Conservation (phyloP, 2,113 vertebrate species). For the Microcebus tavaratra region DNA sequence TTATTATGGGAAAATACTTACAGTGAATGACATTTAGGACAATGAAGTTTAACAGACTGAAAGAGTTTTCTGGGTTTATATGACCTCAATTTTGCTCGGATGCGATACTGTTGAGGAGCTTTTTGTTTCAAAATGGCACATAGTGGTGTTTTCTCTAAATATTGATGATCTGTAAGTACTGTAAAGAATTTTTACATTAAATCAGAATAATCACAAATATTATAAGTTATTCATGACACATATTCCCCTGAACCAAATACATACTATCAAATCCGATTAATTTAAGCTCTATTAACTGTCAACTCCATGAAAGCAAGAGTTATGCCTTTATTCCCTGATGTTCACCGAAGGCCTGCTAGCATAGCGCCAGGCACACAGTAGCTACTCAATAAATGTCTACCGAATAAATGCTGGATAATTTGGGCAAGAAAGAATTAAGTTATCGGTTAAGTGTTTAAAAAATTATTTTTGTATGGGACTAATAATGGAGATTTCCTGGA, state of each 20-base stretch:
- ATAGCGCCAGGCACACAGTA: neutral
- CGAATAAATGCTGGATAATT: neutral
- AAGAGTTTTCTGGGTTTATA: conserved; percentile 90
- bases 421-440: neutral
- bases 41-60: conserved; percentile 94
- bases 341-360: neutral
- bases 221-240: neutral
- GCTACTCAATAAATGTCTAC: neutral
- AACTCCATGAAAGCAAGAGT: neutral
- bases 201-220: neutral
- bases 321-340: neutral
- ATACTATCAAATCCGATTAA: neutral
- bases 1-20: conserved; percentile 83
- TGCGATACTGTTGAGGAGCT: conserved; percentile 86
- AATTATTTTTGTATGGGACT: neutral
- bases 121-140: conserved; percentile 83
- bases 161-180: conserved; percentile 90
- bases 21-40: conserved; percentile 91
- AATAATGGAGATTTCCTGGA: neutral
- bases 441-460: neutral
- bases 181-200: conserved; percentile 66
- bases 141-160: conserved; percentile 83
- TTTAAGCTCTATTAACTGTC: neutral
- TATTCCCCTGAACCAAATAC: neutral
- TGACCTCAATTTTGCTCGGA: conserved; percentile 89